Evolutionary conservation across 2,797 vertebrate genomes (phyloP), one percentile per base, ranked within the genome.

Genomic region (Pangasius krempfi): DNA sequence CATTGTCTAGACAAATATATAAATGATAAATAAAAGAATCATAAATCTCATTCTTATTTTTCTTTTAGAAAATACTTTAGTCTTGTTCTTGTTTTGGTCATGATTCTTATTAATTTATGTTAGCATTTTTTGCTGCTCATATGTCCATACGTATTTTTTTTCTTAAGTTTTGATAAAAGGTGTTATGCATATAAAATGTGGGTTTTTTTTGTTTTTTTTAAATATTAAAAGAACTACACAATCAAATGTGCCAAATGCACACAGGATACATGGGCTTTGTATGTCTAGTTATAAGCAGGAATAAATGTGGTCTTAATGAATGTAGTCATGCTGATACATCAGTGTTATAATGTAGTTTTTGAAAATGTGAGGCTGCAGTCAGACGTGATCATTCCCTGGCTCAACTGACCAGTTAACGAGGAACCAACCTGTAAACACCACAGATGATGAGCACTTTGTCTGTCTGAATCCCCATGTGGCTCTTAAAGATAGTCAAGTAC

Each of bases 401-500:
- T 50, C 2, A 47, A 27, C 37, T 40, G 70, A 16, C 22, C 40
- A 75, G 37, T 47, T 25, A 25, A 22, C 0, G 1, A 14, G 10
- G 5, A 76, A 30, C 14, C 2, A 52, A 9, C n/a, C 25, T 27
- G 44, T 50, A n/a, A 73, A 25, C 7, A 37, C 85, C 72, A 76
- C 56, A 76, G 4, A 76, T 86, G 70, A 86, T 86, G 72, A 86
- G 22, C 25, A 86, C 60, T 76, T 84, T 68, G 44, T 60, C 72
- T 86, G 10, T 86, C 85, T 86, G 85, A 86, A 86, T 76, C 3
- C 52, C 40, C 22, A 58, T 87, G 52, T 60, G 44, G 52, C 30
- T 58, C 12, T 52, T 80, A 14, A 70, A 54, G 62, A 72, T 87
- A 79, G 86, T 82, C 85, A 86, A 58, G 86, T 87, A 30, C 60